Base-by-base conservation (phyloP, 2,888 invertebrate genomes). In the Pseudococcus jackbeardsleyi region DNA sequence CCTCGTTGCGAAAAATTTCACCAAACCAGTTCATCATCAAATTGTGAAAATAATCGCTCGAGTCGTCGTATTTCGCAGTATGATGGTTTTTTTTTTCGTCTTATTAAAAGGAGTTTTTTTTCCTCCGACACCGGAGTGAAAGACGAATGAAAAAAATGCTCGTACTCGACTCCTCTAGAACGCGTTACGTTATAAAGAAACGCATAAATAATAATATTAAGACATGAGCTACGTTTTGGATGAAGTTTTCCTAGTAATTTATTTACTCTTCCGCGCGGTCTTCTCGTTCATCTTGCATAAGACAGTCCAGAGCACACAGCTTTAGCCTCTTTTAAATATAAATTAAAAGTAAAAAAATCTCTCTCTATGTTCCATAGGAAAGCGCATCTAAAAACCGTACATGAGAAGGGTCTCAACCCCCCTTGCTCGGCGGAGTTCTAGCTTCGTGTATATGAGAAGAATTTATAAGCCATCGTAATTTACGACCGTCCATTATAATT, bases 381-480 rank as follows among this genome's bases (percentile, higher is more conserved):
- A 50, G 15, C 12, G 17, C 26, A 33, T 33, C 3, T 33, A 33
- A 33, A 33, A 33, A 33, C 26, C 26, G 26, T 33, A n/a, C n/a
- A 33, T 33, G 26, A 33, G 26, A 33, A 33, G 26, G 26, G 26
- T 33, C 3, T 33, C 26, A 33, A 3, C 26, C 26, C 26, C 26
- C 26, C 26, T 33, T 3, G 26, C 26, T 33, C 26, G 1, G 1
- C 26, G 26, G 26, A 33, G 26, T 33, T 3, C 26, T 3, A 7
- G 1, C 26, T 33, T 26, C 33, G 33, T 39, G 77, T 26, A 12
- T 39, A 64, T 68, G 26, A 33, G 42, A 86, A 85, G 85, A 68
- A 86, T 86, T 86, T 86, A 64, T 33, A 86, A 86, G 54, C 68
- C 59, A 22, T 59, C 54, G 59, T 86, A 86, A 86, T 86, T 86